A percentile compares a stretch with the other conserved stretches of the same genome.
phyloP scores from a whole-genome alignment of 1,140 invertebrate genomes.

The Parapsyche elsis region DNA sequence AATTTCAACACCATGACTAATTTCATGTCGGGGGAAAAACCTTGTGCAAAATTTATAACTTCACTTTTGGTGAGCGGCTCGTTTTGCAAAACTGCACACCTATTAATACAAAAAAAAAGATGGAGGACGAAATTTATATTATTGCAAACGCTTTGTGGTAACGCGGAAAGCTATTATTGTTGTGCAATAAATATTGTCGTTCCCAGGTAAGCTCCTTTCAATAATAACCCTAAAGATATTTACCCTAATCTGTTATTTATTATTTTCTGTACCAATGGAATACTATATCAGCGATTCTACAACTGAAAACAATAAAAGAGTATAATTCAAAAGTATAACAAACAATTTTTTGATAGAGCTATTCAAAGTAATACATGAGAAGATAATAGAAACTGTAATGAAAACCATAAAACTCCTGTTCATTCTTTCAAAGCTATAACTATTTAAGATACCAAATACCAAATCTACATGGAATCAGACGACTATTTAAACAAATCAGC shows the following conservation, averaged over 20 bases:
- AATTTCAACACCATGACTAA: slow-evolving; percentile 50
- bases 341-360: no score
- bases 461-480: no score
- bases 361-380: no score
- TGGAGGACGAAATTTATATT: slow-evolving; percentile 19
- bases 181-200: slow-evolving; percentile 44
- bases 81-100: slow-evolving; percentile 43
- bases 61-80: slow-evolving; percentile 30
- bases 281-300: no score
- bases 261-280: slow-evolving; percentile 9
- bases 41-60: slow-evolving; percentile 54
- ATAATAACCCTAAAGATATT: slow-evolving; percentile 48
- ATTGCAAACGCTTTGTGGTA: slow-evolving; percentile 51
- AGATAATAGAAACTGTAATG: no score
- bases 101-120: slow-evolving; percentile 33
- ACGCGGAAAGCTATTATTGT: slow-evolving; percentile 21
- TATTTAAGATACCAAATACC: no score
- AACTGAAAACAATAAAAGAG: no score
- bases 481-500: no score
- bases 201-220: slow-evolving; percentile 48
- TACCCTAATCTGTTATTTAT: slow-evolving; percentile 68
- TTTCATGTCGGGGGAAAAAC: slow-evolving; percentile 49
- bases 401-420: no score
- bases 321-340: no score
- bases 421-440: no score